Evolutionary conservation across 1,140 invertebrate genomes (phyloP).

Genomic region (Rhizoglyphus robini): DNA sequence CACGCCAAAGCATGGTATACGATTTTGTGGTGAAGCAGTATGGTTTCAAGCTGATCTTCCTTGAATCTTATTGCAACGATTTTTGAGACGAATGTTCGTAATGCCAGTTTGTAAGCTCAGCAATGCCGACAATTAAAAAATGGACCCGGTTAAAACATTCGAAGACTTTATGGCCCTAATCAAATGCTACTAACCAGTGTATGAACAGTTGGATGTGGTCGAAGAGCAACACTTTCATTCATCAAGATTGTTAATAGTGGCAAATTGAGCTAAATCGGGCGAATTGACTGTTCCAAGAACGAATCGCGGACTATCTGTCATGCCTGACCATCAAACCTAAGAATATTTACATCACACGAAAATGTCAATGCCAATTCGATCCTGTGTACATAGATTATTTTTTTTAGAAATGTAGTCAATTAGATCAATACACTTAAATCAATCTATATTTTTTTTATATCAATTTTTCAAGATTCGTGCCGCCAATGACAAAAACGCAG

Average conservation of each 20-base stretch:
- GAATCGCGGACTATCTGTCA: constrained; percentile 99
- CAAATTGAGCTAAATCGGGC: constrained; percentile 81
- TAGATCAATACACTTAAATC: too few species aligned
- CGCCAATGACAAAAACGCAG: too few species aligned
- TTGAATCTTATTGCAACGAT: constrained; percentile 97
- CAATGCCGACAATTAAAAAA: constrained; percentile 90
- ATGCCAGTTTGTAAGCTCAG: constrained; percentile 99
- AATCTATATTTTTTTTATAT: too few species aligned
- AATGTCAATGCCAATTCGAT: too few species aligned
- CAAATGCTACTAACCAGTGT: constrained; percentile 84
- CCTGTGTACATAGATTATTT: too few species aligned
- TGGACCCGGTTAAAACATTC: constrained; percentile 81
- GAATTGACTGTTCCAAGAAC: constrained; percentile 89
- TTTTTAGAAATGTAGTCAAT: too few species aligned
- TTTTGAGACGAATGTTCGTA: constrained; percentile 92
- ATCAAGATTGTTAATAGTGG: constrained; percentile 94
- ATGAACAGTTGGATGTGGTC: constrained; percentile 74
- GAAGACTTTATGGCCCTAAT: constrained; percentile 90
- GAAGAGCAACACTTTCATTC: constrained; percentile 44
- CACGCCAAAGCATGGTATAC: constrained; percentile 70
- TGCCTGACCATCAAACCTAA: constrained; percentile 96
- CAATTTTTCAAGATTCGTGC: too few species aligned
- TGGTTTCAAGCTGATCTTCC: constrained; percentile 92
- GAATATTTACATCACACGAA: constrained; percentile 90
- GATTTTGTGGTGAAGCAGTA: constrained; percentile 78